phyloP scores from a whole-genome alignment of 2,797 vertebrate genomes.

The Gastrophryne carolinensis region DNA sequence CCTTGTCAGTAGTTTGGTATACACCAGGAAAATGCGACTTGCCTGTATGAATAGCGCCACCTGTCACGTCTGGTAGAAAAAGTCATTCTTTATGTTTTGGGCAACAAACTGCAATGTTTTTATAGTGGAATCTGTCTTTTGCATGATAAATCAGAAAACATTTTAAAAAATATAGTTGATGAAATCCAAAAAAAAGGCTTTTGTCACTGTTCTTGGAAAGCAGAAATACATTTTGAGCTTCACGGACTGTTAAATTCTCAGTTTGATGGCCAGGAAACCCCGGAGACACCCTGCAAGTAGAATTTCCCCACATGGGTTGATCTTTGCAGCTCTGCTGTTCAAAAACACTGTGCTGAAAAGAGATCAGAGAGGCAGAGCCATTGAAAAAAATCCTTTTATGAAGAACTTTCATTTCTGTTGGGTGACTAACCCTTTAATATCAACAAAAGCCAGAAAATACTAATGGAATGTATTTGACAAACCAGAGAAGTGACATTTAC shows the following conservation, averaged over 20 bases:
- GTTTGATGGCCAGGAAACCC: background rate
- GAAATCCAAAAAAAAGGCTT: background rate
- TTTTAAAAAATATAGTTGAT: too few relatives aligned
- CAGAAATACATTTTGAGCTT: background rate
- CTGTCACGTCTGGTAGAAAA: too few relatives aligned
- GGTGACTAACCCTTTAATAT: conserved; percentile 25
- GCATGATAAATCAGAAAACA: too few relatives aligned
- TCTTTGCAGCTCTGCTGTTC: conserved; percentile 2
- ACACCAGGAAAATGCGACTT: too few relatives aligned
- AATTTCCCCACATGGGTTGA: conserved; percentile 16
- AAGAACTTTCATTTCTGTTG: conserved; percentile 12
- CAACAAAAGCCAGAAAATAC: conserved; percentile 13
- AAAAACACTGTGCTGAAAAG: background rate
- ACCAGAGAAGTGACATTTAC: conserved; percentile 22
- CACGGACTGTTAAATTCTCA: background rate
- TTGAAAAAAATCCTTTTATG: conserved; percentile 27
- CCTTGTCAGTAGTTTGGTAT: too few relatives aligned
- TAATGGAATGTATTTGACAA: conserved; percentile 21
- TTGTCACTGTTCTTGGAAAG: background rate
- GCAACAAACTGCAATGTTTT: too few relatives aligned
- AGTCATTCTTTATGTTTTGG: too few relatives aligned
- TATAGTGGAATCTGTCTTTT: too few relatives aligned
- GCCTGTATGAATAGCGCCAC: too few relatives aligned
- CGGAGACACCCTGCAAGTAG: background rate
- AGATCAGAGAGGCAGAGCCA: conserved; percentile 20